Evolutionary conservation across 1,140 invertebrate species (phyloP), one percentile per base, ranked within the genome.

Genomic region (Orchestia grillus): DNA sequence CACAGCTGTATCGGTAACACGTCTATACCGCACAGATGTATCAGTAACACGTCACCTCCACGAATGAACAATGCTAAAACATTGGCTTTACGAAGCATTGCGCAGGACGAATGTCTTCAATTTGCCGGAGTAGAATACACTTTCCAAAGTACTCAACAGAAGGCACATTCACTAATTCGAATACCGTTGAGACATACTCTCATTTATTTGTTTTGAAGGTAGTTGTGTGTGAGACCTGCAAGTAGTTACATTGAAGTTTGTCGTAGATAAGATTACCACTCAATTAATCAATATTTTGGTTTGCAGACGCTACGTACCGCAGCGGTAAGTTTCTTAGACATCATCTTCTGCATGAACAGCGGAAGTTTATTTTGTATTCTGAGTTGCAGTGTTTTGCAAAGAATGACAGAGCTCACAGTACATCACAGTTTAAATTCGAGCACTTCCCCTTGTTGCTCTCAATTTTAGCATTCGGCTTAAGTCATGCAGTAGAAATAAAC

Each of bases 241-340:
- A 77, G 62, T 77, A 77, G 11, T 77, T 77, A 77, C 11, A 77
- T 3, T 36, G 28, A 28, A 77, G 62, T 77, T 77, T 77, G 62
- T 77, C 11, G 62, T 77, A 23, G 62, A 77, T 23, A 77, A 77
- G 36, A 77, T 3, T 77, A 23, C 36, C 62, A 36, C 11, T 36
- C 1, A 16, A 90, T 90, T 90, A 44, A 90, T 90, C n/a, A 90
- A 90, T 41, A 94, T 47, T 94, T 94, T 47, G 44, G 44, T 94
- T 94, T 94, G 36, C 92, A 94, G 92, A 94, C 92, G 92, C 92
- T 94, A 94, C 92, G 43, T 94, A 94, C 36, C 92, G 92, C 92
- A 94, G 92, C 44, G 92, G 92, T 94, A 47, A 94, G 92, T 94
- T 94, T 77, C 11, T 77, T 77, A 19, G 62, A 77, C 62, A 19